Evolutionary conservation across 2,888 invertebrate genomes (phyloP).

Genomic region (Lampropteryx suffumata): DNA sequence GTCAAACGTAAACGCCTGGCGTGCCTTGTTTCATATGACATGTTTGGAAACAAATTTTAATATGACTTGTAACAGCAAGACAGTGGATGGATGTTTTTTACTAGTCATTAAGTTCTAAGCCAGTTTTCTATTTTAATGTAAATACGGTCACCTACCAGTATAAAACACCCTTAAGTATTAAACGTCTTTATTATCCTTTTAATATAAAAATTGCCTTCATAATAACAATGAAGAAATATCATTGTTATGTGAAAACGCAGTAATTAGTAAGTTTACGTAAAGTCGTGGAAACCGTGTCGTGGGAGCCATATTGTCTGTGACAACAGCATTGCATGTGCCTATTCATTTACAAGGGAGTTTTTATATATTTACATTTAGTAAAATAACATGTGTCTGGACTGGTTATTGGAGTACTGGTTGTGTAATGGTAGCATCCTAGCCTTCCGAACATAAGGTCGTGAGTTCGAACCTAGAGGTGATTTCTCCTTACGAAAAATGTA

Average conservation of each 20-base stretch:
- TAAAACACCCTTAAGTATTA: too few species aligned
- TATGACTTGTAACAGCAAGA: conserved; percentile 3
- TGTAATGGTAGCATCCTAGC: too few species aligned
- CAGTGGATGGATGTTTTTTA: neutral
- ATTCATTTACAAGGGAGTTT: conserved; percentile 21
- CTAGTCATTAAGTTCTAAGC: too few species aligned
- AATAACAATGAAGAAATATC: conserved; percentile 55
- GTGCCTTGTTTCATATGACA: conserved; percentile 20
- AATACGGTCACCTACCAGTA: too few species aligned
- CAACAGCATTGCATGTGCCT: conserved; percentile 27
- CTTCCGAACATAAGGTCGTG: too few species aligned
- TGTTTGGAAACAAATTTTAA: conserved; percentile 30
- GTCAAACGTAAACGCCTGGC: conserved; percentile 22
- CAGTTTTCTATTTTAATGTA: too few species aligned
- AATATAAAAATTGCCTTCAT: conserved; percentile 29
- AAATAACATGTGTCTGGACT: too few species aligned
- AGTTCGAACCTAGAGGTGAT: too few species aligned
- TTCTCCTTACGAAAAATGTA: too few species aligned
- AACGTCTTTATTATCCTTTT: conserved; percentile 24
- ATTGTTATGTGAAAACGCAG: conserved; percentile 63
- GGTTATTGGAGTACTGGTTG: too few species aligned
- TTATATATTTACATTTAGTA: too few species aligned
- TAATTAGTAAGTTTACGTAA: conserved; percentile 76
- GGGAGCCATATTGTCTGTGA: conserved; percentile 67
- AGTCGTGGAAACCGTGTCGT: conserved; percentile 76